Evolutionary conservation across 2,888 invertebrate species (phyloP), one percentile per base, ranked within the genome.

Genomic region (Aporophyla nigra): DNA sequence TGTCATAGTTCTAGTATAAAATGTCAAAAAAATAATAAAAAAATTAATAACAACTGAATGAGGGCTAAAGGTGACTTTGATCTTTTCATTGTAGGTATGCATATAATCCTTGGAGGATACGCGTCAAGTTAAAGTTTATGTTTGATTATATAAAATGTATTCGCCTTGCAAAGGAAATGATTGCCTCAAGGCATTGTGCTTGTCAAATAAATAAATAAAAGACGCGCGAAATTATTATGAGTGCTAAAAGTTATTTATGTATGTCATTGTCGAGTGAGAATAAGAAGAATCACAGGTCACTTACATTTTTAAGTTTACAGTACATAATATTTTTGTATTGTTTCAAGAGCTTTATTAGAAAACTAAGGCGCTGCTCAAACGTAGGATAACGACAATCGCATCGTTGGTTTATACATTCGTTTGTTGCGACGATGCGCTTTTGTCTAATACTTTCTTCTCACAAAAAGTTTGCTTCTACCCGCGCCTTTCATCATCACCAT

Each of bases 171-270:
- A 63, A 5, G 14, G 63, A 77, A 46, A 77, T 24, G 5, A 58
- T 27, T 19, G 27, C 19, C 2, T 67, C 54, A 78, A 54, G 40
- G 58, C 14, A 69, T 49, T 65, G 53, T 59, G 53, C n/a, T 40
- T 68, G 24, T 19, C 24, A 51, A 61, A 61, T 74, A 78, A 40
- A 68, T 56, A 76, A 73, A 75, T 14, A 81, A 75, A 76, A 61
- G 43, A 78, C 33, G 6, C 16, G 33, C n/a, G n/a, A 43, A 71
- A 46, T 62, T 49, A n/a, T 51, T 54, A 51, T 66, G 51, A 62
- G 27, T 62, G 19, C 24, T 46, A 9, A 59, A 58, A 75, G 27
- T 24, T 66, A 51, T 78, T 33, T 66, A 51, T 78, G 53, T 49
- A 61, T 62, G 66, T 83, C 71, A 80, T 56, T 78, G 71, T 49